Evolutionary conservation across 2,888 invertebrate genomes (phyloP).

Genomic region (Carpatolechia fugitivella): DNA sequence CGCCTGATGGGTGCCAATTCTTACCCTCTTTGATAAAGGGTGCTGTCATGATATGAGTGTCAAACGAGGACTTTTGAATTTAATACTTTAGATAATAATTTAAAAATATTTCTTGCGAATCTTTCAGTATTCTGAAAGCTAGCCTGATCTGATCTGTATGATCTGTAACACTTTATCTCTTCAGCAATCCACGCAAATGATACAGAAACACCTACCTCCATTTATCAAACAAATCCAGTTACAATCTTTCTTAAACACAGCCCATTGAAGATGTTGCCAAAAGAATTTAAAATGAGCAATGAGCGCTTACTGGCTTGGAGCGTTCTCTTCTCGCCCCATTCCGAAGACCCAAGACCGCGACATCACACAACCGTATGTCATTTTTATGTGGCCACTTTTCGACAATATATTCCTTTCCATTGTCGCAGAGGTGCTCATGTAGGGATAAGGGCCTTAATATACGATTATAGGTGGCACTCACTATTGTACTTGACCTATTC

Average conservation of each 20-base stretch:
- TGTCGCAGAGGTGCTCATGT: slow-evolving; percentile 72
- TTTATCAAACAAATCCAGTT: background rate
- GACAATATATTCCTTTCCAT: slow-evolving; percentile 76
- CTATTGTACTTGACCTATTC: slow-evolving; percentile 77
- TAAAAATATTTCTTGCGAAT: no score
- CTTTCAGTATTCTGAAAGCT: no score
- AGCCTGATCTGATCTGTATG: no score
- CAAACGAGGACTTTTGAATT: background rate
- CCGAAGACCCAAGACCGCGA: slow-evolving; percentile 24
- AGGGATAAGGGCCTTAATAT: slow-evolving; percentile 78
- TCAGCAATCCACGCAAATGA: background rate
- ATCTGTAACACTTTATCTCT: no score
- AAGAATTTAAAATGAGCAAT: slow-evolving; percentile 9
- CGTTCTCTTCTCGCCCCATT: slow-evolving; percentile 11
- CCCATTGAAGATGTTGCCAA: background rate
- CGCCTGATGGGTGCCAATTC: slow-evolving; percentile 70
- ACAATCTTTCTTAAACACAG: slow-evolving; percentile 1
- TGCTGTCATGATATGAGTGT: slow-evolving; percentile 8
- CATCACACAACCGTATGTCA: slow-evolving; percentile 66
- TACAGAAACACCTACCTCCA: background rate
- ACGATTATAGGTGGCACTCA: slow-evolving; percentile 77
- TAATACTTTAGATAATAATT: no score
- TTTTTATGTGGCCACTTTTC: slow-evolving; percentile 78
- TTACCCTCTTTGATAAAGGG: slow-evolving; percentile 19
- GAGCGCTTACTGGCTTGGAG: background rate